phyloP scores from a whole-genome alignment of 2,888 invertebrate species.

The Helleia helle region DNA sequence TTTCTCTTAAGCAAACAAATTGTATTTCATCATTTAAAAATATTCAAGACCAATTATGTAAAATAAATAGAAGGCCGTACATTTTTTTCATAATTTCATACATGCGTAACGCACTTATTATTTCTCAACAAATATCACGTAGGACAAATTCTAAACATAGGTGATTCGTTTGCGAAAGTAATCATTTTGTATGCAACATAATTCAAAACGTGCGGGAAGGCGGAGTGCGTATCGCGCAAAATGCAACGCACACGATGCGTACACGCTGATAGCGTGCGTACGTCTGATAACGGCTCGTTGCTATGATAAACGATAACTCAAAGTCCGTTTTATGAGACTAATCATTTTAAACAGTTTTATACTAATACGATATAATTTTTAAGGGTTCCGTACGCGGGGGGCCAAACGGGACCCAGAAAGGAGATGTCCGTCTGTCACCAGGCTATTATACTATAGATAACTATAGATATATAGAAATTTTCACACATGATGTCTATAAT shows the following conservation, averaged over 20 bases:
- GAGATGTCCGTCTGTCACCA: too few relatives aligned
- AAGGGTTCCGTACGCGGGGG: too few relatives aligned
- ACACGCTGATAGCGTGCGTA: constrained; percentile 56
- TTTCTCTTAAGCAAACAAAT: neutral
- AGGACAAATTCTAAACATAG: constrained; percentile 45
- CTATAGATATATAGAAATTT: too few relatives aligned
- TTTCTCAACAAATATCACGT: constrained; percentile 62
- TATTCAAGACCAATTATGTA: neutral
- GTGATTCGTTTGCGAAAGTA: constrained; percentile 63
- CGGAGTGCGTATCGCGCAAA: constrained; percentile 52
- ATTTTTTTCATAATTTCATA: constrained; percentile 37
- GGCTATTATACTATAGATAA: too few relatives aligned
- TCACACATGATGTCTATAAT: too few relatives aligned
- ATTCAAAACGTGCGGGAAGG: constrained; percentile 40
- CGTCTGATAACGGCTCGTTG: constrained; percentile 43
- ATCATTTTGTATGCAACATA: constrained; percentile 44
- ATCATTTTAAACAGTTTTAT: constrained; percentile 9
- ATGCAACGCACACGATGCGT: constrained; percentile 52
- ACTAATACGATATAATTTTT: too few relatives aligned
- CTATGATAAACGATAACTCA: constrained; percentile 38
- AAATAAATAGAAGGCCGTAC: neutral
- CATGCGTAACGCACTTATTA: constrained; percentile 54
- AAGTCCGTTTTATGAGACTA: constrained; percentile 18
- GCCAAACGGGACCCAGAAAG: too few relatives aligned
- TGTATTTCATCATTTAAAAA: neutral